A percentile compares a stretch with the other conserved stretches of the same genome.
phyloP scores from a whole-genome alignment of 2,113 vertebrate species.

The Hassar affinis region DNA sequence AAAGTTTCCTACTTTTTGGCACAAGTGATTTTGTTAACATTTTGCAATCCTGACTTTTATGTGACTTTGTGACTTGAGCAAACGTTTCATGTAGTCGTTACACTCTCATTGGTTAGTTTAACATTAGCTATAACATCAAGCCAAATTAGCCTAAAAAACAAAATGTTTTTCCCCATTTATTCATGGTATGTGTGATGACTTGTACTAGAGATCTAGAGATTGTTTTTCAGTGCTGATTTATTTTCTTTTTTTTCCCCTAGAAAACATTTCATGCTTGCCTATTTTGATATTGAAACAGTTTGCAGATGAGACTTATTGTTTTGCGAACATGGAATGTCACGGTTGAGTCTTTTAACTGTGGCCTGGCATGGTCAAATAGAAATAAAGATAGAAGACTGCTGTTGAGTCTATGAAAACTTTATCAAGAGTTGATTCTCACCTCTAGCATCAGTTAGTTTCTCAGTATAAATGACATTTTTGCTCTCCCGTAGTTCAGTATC shows the following conservation, averaged over 20 bases:
- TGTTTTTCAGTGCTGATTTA: conserved; percentile 17
- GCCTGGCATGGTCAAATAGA: background rate
- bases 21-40: conserved; percentile 40
- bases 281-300: conserved; percentile 14
- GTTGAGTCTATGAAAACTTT: background rate
- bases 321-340: background rate
- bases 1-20: conserved; percentile 46
- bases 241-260: background rate
- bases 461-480: background rate
- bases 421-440: conserved; percentile 3
- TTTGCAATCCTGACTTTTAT: conserved; percentile 34
- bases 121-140: conserved; percentile 42
- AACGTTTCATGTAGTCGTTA: conserved; percentile 26
- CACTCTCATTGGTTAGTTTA: conserved; percentile 15
- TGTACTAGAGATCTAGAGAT: background rate
- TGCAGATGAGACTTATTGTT: conserved; percentile 7
- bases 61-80: conserved; percentile 39
- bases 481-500: background rate
- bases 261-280: conserved; percentile 27
- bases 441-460: background rate
- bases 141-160: conserved; percentile 40
- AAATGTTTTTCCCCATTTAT: conserved; percentile 16
- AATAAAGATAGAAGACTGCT: background rate
- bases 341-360: background rate
- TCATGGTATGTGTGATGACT: conserved; percentile 7